Evolutionary conservation across 92 coral and sea anemone genomes (phyloP), one percentile per base, ranked within the genome.

Genomic region (Siderastrea radians): DNA sequence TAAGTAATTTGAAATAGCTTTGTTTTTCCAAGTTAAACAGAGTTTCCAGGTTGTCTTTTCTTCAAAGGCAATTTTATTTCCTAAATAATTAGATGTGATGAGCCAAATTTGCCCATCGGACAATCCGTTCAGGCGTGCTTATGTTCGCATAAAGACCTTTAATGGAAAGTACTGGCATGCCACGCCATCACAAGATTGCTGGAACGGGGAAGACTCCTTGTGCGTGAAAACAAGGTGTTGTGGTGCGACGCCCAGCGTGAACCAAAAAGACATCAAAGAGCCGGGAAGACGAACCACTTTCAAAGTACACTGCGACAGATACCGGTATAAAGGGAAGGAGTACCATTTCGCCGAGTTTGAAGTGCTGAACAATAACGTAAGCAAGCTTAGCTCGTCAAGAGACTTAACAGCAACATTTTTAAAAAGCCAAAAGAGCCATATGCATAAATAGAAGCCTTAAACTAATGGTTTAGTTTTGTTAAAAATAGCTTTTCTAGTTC

Each of bases 151-250:
- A 7, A 66, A 66, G 71, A 66, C 71, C 71, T 66, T 66, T 45
- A 43, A 66, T 38, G 71, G 71, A 66, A 66, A 66, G 47, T 66
- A 66, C 71, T 66, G 71, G 71, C 71, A 66, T 38, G 71, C 71
- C 71, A 66, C 12, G 17, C 71, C 71, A 6, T 66, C 71, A 5
- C 7, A 5, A 10, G 3, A 11, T 17, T 43, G 71, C 47, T 17
- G 71, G 45, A 9, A 38, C 6, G 47, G 8, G 7, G 47, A 17
- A 17, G 1, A 66, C 6, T 66, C 47, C 17, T 38, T 66, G 17
- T 66, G 71, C 17, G 46, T 66, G 5, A 66, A 66, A 66, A 66
- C 71, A 45, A 66, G 71, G 17, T 66, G 71, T 45, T 66, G 71
- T 66, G 71, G 71, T 66, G 9, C 46, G 44, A 66, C 15, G 71